Evolutionary conservation across 2,113 vertebrate species (phyloP).

Genomic region (Chinchilla lanigera): DNA sequence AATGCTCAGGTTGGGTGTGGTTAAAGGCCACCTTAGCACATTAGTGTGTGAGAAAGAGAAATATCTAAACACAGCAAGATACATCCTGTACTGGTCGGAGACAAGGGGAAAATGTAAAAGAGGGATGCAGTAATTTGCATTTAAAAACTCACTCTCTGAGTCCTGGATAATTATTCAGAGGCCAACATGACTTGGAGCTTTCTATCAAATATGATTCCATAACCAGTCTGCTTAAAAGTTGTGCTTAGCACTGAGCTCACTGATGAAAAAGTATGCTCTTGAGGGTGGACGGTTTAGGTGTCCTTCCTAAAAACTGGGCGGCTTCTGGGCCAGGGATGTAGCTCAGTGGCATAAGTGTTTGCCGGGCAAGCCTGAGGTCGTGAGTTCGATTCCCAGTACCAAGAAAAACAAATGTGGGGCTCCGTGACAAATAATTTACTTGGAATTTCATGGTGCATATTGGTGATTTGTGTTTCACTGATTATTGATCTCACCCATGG

Average conservation of each 20-base stretch:
- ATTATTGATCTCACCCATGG: background rate
- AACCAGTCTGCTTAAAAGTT: background rate
- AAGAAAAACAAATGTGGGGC: background rate
- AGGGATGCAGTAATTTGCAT: background rate
- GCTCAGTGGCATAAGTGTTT: no score
- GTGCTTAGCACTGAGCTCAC: background rate
- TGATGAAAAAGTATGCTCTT: background rate
- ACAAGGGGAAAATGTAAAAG: background rate
- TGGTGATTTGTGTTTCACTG: background rate
- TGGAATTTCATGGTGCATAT: background rate
- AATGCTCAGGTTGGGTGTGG: accelerated
- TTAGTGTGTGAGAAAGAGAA: background rate
- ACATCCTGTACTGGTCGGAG: background rate
- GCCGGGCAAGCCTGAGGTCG: no score
- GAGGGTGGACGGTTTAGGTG: background rate
- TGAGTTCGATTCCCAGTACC: no score
- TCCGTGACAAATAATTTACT: background rate
- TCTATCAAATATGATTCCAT: background rate
- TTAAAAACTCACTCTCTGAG: background rate
- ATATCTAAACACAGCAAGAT: background rate
- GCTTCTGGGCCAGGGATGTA: no score
- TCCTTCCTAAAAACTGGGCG: background rate
- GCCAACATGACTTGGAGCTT: background rate
- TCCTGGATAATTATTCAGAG: background rate
- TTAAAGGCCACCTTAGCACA: background rate